Evolutionary conservation across 2,888 invertebrate genomes (phyloP).

Genomic region (Ormyrus thymus): DNA sequence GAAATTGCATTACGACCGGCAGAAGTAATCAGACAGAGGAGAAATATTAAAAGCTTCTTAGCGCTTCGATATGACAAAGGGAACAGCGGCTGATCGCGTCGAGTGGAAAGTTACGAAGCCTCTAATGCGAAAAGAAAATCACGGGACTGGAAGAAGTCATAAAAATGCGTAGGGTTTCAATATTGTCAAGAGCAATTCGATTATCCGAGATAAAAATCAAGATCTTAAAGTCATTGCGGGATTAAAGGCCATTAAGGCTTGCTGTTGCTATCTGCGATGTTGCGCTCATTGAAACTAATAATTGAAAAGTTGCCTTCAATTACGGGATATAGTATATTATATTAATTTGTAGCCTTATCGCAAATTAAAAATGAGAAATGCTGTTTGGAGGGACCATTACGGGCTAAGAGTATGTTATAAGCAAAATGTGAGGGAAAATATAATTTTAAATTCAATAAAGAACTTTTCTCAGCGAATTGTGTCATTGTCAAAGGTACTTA

Average conservation of each 20-base stretch:
- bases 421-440: no score
- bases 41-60: constrained; percentile 63
- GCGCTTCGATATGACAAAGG: constrained; percentile 34
- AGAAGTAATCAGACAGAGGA: constrained; percentile 61
- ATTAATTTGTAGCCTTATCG: no score
- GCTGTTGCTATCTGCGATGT: no score
- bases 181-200: constrained; percentile 40
- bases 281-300: background rate
- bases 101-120: background rate
- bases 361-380: no score
- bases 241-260: constrained; percentile 2
- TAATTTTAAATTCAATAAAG: no score
- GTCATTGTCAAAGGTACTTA: no score
- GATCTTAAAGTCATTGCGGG: constrained; percentile 26
- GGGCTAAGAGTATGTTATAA: no score
- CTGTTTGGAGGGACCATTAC: no score
- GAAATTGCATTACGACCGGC: constrained; percentile 44
- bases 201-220: background rate
- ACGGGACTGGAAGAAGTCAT: constrained; percentile 20
- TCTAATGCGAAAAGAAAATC: constrained; percentile 26
- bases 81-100: background rate
- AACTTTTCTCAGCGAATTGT: no score
- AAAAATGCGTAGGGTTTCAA: constrained; percentile 19
- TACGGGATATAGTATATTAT: no score
- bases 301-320: constrained; percentile 7